These are phyloP conservation scores for Sebastolobus alascanus DNA, from an alignment of 2,797 vertebrate genomes.

Conservation along the genomic window DNA sequence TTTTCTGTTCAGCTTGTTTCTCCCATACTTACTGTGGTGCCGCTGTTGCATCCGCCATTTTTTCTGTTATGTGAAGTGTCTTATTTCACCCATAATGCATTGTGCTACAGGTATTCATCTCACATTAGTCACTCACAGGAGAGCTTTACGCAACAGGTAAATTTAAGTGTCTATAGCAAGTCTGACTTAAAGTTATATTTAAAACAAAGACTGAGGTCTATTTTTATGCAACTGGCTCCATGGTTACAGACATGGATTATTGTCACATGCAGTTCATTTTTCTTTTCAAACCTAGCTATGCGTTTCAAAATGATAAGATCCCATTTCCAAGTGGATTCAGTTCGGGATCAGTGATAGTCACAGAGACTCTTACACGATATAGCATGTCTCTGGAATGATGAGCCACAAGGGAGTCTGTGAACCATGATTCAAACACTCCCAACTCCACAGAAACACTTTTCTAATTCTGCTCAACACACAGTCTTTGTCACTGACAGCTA, in stretches of 20 bases:
- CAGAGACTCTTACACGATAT: constrained; percentile 34
- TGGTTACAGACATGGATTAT: constrained; percentile 7
- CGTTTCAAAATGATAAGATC: not conserved
- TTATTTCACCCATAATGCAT: no score
- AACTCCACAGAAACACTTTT: constrained; percentile 28
- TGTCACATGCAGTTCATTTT: not conserved
- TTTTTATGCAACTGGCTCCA: no score
- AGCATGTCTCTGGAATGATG: constrained; percentile 52
- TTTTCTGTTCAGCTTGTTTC: no score
- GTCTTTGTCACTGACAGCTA: constrained; percentile 65
- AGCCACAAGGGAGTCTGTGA: constrained; percentile 48
- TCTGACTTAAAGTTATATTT: no score
- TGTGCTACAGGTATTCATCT: no score
- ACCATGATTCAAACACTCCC: constrained; percentile 59
- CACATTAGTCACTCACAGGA: no score
- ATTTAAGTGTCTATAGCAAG: no score
- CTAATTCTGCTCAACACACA: constrained; percentile 49
- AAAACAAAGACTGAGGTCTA: no score
- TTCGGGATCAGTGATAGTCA: not conserved
- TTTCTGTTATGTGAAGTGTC: no score
- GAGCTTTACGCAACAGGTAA: no score
- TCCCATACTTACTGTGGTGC: no score
- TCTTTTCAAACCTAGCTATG: not conserved
- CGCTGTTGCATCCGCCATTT: no score
- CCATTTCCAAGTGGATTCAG: constrained; percentile 4